Evolutionary conservation across 2,113 vertebrate genomes (phyloP).

Genomic region (Ifrita kowaldi): DNA sequence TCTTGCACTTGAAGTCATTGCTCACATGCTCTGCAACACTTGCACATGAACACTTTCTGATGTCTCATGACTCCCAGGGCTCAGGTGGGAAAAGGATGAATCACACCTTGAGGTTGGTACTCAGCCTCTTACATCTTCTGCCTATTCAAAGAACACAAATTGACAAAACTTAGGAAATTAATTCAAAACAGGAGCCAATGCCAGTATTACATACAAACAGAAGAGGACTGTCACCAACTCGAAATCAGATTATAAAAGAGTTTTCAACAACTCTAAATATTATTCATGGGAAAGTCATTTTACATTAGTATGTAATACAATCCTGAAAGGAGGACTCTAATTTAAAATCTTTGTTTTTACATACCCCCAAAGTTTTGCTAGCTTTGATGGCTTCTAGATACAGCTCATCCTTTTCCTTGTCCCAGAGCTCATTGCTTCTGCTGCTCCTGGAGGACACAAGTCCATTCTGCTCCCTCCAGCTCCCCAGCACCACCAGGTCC

Average conservation of each 20-base stretch:
- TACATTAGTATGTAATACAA: background rate
- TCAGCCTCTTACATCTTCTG: background rate
- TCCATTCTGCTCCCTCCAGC: background rate
- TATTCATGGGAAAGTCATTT: background rate
- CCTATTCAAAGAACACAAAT: background rate
- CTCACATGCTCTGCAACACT: background rate
- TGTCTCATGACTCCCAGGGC: background rate
- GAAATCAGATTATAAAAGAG: too few relatives aligned
- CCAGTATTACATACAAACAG: rapidly evolving
- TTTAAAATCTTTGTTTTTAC: background rate
- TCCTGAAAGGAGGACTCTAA: background rate
- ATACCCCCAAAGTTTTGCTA: background rate
- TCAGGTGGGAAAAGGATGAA: background rate
- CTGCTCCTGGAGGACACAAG: background rate
- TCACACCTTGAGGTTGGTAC: background rate
- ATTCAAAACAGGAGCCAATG: background rate
- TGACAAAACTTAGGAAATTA: background rate
- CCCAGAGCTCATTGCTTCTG: background rate
- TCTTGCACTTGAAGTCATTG: background rate
- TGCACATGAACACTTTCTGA: background rate
- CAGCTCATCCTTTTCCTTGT: background rate
- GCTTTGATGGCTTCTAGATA: background rate
- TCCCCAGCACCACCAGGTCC: background rate
- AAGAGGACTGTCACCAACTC: background rate
- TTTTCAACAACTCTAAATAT: too few relatives aligned